phyloP scores from a whole-genome alignment of 2,888 invertebrate genomes.

The Calameuta pallipes region DNA sequence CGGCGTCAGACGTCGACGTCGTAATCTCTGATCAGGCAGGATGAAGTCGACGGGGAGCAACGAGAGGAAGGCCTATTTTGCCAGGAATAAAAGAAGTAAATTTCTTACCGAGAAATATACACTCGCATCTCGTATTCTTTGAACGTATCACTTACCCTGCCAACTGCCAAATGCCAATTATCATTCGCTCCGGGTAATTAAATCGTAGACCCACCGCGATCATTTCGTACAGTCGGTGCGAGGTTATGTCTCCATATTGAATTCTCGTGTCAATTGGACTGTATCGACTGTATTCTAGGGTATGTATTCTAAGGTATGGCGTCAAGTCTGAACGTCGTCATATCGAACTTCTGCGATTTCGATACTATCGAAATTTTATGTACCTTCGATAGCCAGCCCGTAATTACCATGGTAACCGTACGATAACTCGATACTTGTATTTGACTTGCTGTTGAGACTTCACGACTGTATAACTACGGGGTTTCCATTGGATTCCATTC shows the following conservation, averaged over 20 bases:
- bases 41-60: constrained; percentile 30
- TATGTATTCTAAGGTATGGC: background rate
- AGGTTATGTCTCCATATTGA: background rate
- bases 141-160: constrained; percentile 38
- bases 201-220: constrained; percentile 15
- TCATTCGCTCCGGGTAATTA: constrained; percentile 36
- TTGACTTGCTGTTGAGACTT: constrained; percentile 46
- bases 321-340: background rate
- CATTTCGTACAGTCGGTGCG: background rate
- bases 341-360: background rate
- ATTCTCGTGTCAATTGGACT: background rate
- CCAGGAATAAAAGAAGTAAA: constrained; percentile 29
- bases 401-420: constrained; percentile 55
- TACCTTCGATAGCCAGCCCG: constrained; percentile 36
- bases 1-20: constrained; percentile 34
- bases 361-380: constrained; percentile 17
- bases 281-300: too few species aligned
- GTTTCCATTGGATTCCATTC: background rate
- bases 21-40: constrained; percentile 49
- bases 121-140: constrained; percentile 33
- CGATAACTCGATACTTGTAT: constrained; percentile 49
- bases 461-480: background rate
- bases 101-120: constrained; percentile 48
- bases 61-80: constrained; percentile 32
- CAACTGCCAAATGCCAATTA: constrained; percentile 48